Conservation (phyloP, 2,113 vertebrate species). For the Chaetorhynchus papuensis region DNA sequence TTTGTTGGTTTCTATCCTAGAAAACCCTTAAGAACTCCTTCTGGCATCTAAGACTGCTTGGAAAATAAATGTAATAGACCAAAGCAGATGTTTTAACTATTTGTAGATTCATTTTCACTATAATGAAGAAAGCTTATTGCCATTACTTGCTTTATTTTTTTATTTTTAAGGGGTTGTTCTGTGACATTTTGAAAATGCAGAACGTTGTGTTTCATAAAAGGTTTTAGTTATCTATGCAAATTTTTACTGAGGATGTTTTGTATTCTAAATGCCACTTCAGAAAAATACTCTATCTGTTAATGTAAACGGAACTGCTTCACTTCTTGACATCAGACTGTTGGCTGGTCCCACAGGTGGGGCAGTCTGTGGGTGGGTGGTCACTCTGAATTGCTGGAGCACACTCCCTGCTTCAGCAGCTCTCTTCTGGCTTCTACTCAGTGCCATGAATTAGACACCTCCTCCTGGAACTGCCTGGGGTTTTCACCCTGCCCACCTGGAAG, state of each 20-base stretch:
- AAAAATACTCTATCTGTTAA: not conserved
- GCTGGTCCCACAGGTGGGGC: not conserved
- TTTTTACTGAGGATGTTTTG: not conserved
- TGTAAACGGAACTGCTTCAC: not conserved
- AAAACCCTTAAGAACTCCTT: not conserved
- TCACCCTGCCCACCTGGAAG: not conserved
- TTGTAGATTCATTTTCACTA: not conserved
- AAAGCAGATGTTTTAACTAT: not conserved
- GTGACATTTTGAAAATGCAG: slow-evolving; percentile 15
- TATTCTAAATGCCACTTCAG: not conserved
- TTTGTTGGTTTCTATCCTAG: not conserved
- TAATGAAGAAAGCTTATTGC: not conserved
- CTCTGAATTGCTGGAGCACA: not conserved
- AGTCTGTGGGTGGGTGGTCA: not conserved
- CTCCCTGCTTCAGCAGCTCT: not conserved
- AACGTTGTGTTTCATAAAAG: not conserved
- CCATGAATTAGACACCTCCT: not conserved
- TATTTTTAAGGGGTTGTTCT: not conserved
- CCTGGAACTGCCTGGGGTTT: not conserved
- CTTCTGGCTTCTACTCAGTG: not conserved
- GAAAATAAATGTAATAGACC: not conserved
- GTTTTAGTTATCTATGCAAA: not conserved
- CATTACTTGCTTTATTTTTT: not conserved
- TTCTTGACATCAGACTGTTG: not conserved
- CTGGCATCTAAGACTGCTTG: not conserved